Base-by-base conservation (phyloP, 1,140 invertebrate genomes). In the Araneus ventricosus region DNA sequence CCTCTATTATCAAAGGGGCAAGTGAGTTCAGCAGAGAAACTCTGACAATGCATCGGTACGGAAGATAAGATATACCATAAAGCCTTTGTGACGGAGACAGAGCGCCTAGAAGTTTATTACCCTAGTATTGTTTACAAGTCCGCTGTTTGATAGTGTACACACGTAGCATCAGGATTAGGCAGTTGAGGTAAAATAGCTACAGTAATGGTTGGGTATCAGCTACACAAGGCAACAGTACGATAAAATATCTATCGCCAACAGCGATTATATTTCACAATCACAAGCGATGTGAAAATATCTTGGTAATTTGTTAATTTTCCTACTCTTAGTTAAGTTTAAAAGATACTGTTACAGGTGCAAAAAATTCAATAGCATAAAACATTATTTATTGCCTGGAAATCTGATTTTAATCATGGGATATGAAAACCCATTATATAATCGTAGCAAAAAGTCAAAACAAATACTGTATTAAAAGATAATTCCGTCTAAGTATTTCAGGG, bases 11-110 rank as follows among this genome's bases (percentile, higher is more conserved):
- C 90, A 91, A 79, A 45, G 79, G 61, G 27, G 79, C n/a, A 70
- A 85, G 80, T 57, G 82, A 92, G 80, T 92, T 86, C 57, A 92
- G 34, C n/a, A 61, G 61, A 67, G 59, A 82, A 75, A 84, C 45
- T 86, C 75, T 39, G 80, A 86, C 82, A 92, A 92, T 82, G 90
- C 82, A 67, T 90, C 45, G 79, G 30, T 27, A 41, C 52, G 34
- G 14, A 27, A 92, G 90, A 92, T 92, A 92, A 92, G 90, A 92
- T 86, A 45, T 37, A 70, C 90, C 90, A 92, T 92, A 86, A 86
- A 85, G 80, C 90, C 30, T 27, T 70, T 34, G 57, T 85, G 90
- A 92, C 82, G 79, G 80, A 84, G 79, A 67, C 61, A 30, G 82
- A 92, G 45, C 59, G 34, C 30, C 27, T 14, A 4, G 90, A 86